Percentiles rank a stretch among this genome's conserved stretches.
phyloP scores from a whole-genome alignment of 2,797 vertebrate genomes.

The Heterohyrax brucei region DNA sequence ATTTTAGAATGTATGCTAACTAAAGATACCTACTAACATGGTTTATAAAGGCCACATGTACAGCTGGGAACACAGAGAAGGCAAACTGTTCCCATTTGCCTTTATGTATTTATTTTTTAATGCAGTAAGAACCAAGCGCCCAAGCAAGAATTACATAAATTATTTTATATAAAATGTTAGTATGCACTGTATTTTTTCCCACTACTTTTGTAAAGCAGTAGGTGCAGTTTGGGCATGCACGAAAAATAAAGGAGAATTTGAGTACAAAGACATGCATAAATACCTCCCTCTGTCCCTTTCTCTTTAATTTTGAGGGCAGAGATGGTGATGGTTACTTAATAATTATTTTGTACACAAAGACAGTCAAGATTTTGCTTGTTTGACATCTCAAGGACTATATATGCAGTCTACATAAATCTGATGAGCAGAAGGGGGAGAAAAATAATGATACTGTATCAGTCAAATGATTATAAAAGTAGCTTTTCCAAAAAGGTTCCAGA shows the following conservation, averaged over 20 bases:
- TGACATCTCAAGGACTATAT: not conserved
- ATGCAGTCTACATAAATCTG: not conserved
- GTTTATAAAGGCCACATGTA: not conserved
- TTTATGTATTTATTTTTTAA: not conserved
- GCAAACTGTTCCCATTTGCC: not conserved
- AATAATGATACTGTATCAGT: not conserved
- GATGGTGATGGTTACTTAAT: not conserved
- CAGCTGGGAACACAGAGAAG: slow-evolving; percentile 12
- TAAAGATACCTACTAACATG: not conserved
- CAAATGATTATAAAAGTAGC: not conserved
- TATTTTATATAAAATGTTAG: slow-evolving; percentile 36
- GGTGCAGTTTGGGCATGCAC: not conserved
- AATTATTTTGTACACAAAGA: not conserved
- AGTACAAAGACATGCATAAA: slow-evolving; percentile 22
- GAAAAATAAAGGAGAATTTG: slow-evolving; percentile 54
- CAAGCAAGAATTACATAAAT: not conserved
- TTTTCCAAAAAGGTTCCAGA: not conserved
- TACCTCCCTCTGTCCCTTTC: not conserved
- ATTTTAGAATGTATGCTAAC: not conserved
- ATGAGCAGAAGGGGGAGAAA: not conserved
- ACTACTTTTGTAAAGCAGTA: not conserved
- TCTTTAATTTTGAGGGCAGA: not conserved
- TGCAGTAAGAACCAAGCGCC: not conserved
- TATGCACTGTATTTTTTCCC: not conserved
- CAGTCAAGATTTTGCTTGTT: not conserved